A percentile compares a stretch with the other conserved stretches of the same genome.
These are phyloP conservation scores for Pollicipes pollicipes DNA, from an alignment of 1,140 invertebrate genomes.

Conservation along the genomic window DNA sequence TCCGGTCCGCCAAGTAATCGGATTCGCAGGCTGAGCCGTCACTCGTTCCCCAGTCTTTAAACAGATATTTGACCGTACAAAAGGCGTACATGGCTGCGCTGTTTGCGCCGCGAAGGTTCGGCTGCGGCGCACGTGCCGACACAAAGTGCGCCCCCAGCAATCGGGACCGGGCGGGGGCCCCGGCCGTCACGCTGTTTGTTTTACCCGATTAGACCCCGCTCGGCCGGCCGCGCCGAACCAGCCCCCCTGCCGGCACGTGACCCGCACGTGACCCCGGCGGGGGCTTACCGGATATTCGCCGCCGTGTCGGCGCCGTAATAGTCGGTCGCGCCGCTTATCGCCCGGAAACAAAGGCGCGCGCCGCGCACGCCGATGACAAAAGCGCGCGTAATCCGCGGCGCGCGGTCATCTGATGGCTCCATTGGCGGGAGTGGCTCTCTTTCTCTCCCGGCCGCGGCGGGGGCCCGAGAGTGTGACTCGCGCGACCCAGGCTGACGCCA, in stretches of 20 bases:
- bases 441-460: too few relatives aligned
- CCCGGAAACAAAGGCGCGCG: conserved; percentile 1
- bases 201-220: not conserved
- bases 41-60: not conserved
- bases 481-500: too few relatives aligned
- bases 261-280: not conserved
- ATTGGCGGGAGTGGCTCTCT: too few relatives aligned
- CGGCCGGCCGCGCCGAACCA: too few relatives aligned
- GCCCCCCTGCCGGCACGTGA: not conserved
- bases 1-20: not conserved
- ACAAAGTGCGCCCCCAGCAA: too few relatives aligned
- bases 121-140: not conserved
- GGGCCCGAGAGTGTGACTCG: not conserved
- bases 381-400: not conserved
- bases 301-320: not conserved
- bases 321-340: not conserved
- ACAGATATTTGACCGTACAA: not conserved
- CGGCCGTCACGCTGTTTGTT: too few relatives aligned
- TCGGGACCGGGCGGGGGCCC: too few relatives aligned
- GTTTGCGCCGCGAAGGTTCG: not conserved
- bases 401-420: not conserved
- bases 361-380: not conserved
- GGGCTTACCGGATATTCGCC: not conserved
- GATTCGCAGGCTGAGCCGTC: not conserved
- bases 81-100: not conserved